Evolutionary conservation across 2,113 vertebrate genomes (phyloP).

Genomic region (Numenius arquata): DNA sequence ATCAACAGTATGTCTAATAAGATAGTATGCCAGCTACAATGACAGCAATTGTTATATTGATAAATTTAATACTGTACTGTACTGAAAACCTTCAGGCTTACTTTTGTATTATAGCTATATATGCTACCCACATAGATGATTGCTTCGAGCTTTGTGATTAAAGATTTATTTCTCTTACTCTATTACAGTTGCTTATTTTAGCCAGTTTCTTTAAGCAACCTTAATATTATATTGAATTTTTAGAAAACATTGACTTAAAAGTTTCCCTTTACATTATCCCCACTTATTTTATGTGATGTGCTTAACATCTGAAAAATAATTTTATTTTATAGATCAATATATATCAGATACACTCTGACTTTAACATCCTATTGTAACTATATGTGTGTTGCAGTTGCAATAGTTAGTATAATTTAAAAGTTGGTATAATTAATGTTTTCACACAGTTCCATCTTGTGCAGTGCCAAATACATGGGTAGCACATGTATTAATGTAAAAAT

Average conservation of each 20-base stretch:
- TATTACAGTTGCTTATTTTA: not conserved
- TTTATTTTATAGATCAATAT: not conserved
- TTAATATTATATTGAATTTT: not conserved
- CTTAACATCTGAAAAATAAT: not conserved
- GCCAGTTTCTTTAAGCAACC: not conserved
- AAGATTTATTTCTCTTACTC: not conserved
- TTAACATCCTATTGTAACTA: not conserved
- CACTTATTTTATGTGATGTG: not conserved
- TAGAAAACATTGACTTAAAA: not conserved
- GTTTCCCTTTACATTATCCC: not conserved
- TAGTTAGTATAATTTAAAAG: not conserved
- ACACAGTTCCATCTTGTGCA: not conserved
- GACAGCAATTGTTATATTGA: not conserved
- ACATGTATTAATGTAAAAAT: not conserved
- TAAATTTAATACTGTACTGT: not conserved
- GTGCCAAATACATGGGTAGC: not conserved
- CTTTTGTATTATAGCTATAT: not conserved
- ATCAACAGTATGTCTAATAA: slow-evolving; percentile 23
- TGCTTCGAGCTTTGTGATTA: not conserved
- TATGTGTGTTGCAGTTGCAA: not conserved
- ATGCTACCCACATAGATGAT: not conserved
- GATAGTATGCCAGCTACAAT: not conserved
- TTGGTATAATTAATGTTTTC: not conserved
- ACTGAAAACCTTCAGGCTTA: not conserved
- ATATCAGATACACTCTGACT: not conserved